These are phyloP conservation scores for Brachyhypopomus gauderio DNA, from an alignment of 2,113 vertebrate species.

Conservation along the genomic window DNA sequence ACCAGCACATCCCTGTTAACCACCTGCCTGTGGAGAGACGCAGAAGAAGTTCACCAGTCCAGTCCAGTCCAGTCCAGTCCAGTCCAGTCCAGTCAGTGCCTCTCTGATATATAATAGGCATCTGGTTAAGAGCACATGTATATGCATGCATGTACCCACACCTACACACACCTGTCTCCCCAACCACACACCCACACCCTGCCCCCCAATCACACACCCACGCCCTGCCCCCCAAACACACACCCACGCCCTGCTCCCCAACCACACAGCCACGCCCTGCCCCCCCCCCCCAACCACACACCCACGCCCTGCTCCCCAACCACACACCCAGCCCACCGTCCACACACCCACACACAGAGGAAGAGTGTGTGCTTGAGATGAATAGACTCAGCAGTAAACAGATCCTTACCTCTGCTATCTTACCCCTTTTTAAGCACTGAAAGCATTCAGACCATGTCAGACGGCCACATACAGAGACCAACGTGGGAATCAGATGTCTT, in stretches of 20 bases:
- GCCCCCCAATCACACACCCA: too few relatives aligned
- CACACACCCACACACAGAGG: too few relatives aligned
- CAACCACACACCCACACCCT: too few relatives aligned
- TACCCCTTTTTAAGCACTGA: slow-evolving; percentile 4
- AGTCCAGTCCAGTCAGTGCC: neutral
- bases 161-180: too few relatives aligned
- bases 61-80: too few relatives aligned
- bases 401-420: slow-evolving; percentile 28
- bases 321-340: too few relatives aligned
- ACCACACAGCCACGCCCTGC: too few relatives aligned
- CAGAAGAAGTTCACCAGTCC: neutral
- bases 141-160: neutral
- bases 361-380: too few relatives aligned
- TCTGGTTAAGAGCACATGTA: slow-evolving; percentile 9
- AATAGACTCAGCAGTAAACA: neutral
- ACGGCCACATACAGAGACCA: slow-evolving; percentile 27
- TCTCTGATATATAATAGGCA: slow-evolving; percentile 27
- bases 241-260: too few relatives aligned
- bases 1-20: neutral
- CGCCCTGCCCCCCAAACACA: too few relatives aligned
- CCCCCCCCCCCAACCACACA: too few relatives aligned
- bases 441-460: slow-evolving; percentile 30
- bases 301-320: too few relatives aligned
- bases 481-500: slow-evolving; percentile 18
- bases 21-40: neutral